Evolutionary conservation across 92 coral and sea anemone species (phyloP), one percentile per base, ranked within the genome.

Genomic region (Chrysogorgia sp.): DNA sequence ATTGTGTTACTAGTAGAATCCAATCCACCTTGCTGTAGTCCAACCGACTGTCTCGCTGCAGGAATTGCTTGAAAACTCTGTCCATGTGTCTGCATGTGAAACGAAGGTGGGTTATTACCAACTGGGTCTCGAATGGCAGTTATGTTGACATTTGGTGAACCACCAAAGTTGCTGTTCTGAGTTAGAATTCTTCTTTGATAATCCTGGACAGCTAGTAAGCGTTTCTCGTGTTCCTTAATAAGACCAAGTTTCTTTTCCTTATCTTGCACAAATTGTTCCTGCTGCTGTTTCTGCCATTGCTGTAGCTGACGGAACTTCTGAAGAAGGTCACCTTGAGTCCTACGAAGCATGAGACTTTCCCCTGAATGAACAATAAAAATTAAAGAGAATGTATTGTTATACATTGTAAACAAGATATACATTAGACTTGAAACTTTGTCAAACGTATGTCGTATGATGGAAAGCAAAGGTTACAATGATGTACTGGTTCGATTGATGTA

Each of bases 281-380:
- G 97, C 31, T 91, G 94, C 24, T 96, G 99, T 59, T 91, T 97
- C 34, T 92, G 97, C 99, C 99, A 96, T n/a, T 87, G 99, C 22
- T 94, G 92, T 20, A 96, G 88, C 62, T 96, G 96, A 34, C 96
- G 78, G 60, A 96, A 89, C 75, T 96, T 96, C 67, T 91, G 89
- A 30, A 96, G 76, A 19, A 96, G 85, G 67, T 91, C 89, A 0
- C 84, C 90, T 63, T 89, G 99, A 9, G 79, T 72, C 35, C 53
- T 55, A 50, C 65, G 79, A 19, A 53, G 49, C 53, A 53, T 23
- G 19, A 72, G 26, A 33, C 35, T 53, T 20, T 72, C 79, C 1
- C 52, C 79, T 72, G 24, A 33, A 72, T 10, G 33, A 13, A 19
- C 21, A 34, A 2, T 19, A 70, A 15, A 67, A 0, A 61, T 12